Evolutionary conservation across 2,888 invertebrate genomes (phyloP), one percentile per base, ranked within the genome.

Genomic region (Cremastinae sp.): DNA sequence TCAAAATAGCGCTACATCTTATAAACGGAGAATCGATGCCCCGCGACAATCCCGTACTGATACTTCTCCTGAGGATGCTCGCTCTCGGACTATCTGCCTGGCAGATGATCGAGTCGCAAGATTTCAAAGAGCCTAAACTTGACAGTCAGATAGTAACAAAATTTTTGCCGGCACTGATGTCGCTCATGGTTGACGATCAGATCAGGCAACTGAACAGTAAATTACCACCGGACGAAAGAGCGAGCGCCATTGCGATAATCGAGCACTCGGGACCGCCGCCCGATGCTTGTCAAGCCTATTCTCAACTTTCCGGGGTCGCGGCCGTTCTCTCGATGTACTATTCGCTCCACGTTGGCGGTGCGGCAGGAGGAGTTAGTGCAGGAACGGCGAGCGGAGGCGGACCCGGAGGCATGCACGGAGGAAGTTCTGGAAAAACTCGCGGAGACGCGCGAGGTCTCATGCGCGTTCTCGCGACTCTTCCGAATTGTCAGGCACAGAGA

Each of bases 101-200:
- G 98, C 95, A 96, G 36, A 98, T 98, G 96, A 98, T 98, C 79
- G 97, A 98, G 89, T 96, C 97, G 0, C 95, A 96, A 91, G 96
- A 96, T 82, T 98, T 98, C 85, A 97, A 97, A 87, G 98, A 98
- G 89, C 98, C 98, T 0, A 97, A 97, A 91, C 91, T 98, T 73
- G 98, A 98, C 84, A 94, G 95, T 85, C 96, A 97, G 91, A 94
- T 98, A 34, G 96, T 98, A 0, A 98, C 97, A 0, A 97, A 98
- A 90, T 98, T 97, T 90, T 90, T 98, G 77, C 98, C 98, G 0
- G 96, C 97, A 0, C 90, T 98, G 7, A 96, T 98, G 95, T 96
- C 97, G 0, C 91, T 98, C 7, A 97, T 98, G 95, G 89, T 96
- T 0, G 96, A 96, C 85, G 96, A 96, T 87, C 95, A 95, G 91